Conservation (phyloP, 2,888 invertebrate species). For the Crematogaster levior region DNA sequence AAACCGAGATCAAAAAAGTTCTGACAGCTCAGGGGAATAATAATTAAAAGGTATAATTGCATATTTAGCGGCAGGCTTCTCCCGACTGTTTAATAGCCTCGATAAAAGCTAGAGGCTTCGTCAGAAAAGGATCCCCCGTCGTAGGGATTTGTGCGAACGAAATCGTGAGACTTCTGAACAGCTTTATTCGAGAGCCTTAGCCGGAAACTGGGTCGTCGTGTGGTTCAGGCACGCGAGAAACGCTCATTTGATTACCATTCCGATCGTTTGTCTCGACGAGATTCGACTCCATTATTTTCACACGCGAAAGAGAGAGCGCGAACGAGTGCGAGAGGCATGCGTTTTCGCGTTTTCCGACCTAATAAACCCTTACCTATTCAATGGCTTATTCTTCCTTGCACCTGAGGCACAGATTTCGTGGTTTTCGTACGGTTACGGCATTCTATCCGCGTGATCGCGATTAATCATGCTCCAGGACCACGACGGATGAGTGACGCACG, state of each 20-base stretch:
- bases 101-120: conserved; percentile 42
- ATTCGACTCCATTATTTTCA: conserved; percentile 26
- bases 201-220: conserved; percentile 16
- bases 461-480: conserved; percentile 23
- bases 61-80: conserved; percentile 27
- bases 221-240: conserved; percentile 40
- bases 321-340: neutral
- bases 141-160: conserved; percentile 50
- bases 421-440: conserved; percentile 4
- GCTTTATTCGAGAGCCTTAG: conserved; percentile 55
- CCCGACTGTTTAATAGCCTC: neutral
- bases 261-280: conserved; percentile 53
- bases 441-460: conserved; percentile 1
- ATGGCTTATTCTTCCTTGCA: neutral
- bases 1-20: conserved; percentile 34
- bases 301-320: neutral
- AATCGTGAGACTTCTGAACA: conserved; percentile 62
- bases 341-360: neutral
- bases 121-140: conserved; percentile 45
- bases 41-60: conserved; percentile 36
- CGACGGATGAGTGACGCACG: conserved; percentile 32
- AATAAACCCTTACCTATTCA: conserved; percentile 35
- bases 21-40: neutral
- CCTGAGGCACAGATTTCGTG: neutral
- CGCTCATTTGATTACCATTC: conserved; percentile 62